Evolutionary conservation across 2,888 invertebrate genomes (phyloP), one percentile per base, ranked within the genome.

Genomic region (Magallana nippona): DNA sequence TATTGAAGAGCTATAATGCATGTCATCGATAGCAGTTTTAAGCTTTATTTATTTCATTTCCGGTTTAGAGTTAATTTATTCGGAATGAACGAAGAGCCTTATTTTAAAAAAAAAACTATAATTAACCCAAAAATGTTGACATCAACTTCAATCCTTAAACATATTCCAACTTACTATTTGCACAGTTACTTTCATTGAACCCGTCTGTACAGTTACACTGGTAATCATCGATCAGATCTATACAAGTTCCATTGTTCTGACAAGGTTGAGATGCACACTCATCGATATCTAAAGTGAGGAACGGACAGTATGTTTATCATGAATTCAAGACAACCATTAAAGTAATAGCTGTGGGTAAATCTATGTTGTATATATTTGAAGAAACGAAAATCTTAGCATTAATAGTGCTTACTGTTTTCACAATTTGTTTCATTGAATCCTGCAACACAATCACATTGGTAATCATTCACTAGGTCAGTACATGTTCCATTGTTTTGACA

Each of bases 401-500:
- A 1, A 27, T 1, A 60, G 17, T 15, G n/a, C 78, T 5, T 78
- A 78, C 78, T 55, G n/a, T n/a, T 78, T 13, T 32, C 27, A 32
- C 78, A 78, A n/a, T 8, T 78, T 3, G 17, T 32, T 32, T 44
- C 44, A 22, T 32, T 78, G 17, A 32, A 78, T 78, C 78, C 78
- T 44, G 78, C 17, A 2, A 32, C 78, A 78, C 78, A 78, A 17
- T 5, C 44, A 55, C 78, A 78, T 5, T 32, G 11, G 44, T 78
- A 78, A 2, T n/a, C 2, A 1, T 78, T 78, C 11, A 78, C 32
- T 11, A n/a, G 44, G 55, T 78, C 78, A 2, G 1, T 44, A 32
- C 78, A 78, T 11, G 32, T 78, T 78, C 78, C 78, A 78, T 44
- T 78, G n/a, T 78, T 78, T n/a, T 78, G 27, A 32, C 78, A 78